Percentiles rank a stretch among this genome's conserved stretches.
phyloP scores from a whole-genome alignment of 2,888 invertebrate species.

The Exocentrus adspersus region DNA sequence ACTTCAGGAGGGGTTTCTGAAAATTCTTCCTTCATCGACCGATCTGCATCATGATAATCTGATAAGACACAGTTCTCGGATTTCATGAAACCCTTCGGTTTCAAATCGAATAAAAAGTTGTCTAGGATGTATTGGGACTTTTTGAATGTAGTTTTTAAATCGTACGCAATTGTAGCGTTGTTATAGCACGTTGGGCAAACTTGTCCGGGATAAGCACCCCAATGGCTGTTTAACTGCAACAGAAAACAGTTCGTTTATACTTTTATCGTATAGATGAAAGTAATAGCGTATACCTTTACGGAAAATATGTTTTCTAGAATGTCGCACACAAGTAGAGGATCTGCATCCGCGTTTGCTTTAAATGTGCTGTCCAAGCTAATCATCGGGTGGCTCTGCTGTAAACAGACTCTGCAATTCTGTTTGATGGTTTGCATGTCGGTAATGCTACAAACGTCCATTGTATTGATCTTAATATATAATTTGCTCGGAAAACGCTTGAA shows the following conservation, averaged over 20 bases:
- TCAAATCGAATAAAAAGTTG: slow-evolving; percentile 1
- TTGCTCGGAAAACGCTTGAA: too few relatives aligned
- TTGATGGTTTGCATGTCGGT: neutral
- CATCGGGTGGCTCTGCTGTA: neutral
- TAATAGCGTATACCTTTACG: neutral
- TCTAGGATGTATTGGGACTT: slow-evolving; percentile 24
- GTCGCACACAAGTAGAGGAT: neutral
- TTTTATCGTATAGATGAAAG: too few relatives aligned
- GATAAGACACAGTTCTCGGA: too few relatives aligned
- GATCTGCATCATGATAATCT: too few relatives aligned
- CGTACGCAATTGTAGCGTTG: slow-evolving; percentile 5
- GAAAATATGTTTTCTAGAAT: slow-evolving; percentile 6
- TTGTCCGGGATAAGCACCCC: slow-evolving; percentile 17
- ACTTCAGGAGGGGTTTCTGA: too few relatives aligned
- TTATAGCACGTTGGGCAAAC: slow-evolving; percentile 15
- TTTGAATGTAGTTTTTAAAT: slow-evolving; percentile 13
- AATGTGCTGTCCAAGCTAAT: neutral
- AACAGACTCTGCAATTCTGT: neutral
- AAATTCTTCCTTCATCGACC: too few relatives aligned
- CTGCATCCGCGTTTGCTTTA: neutral
- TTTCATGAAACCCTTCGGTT: too few relatives aligned
- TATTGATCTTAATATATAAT: neutral
- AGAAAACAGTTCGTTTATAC: too few relatives aligned
- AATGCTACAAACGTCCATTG: neutral
- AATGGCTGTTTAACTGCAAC: slow-evolving; percentile 14